Percentiles rank a stretch among this genome's conserved stretches.
These are phyloP conservation scores for Siniperca obscura DNA, from an alignment of 2,797 vertebrate genomes.

Conservation along the genomic window DNA sequence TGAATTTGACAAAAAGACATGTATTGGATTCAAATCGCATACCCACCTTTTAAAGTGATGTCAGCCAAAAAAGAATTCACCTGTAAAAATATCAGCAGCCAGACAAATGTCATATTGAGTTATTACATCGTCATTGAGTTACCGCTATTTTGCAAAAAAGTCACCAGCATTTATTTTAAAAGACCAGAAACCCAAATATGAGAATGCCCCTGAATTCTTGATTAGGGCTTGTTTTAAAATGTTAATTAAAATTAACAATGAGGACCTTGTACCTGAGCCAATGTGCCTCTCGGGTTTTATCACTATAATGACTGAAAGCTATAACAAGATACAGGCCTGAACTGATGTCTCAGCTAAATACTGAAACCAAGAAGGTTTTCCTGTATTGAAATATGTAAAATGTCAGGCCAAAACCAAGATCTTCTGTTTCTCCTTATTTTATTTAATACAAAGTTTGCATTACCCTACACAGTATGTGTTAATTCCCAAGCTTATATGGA, in stretches of 20 bases:
- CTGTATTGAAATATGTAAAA: constrained; percentile 18
- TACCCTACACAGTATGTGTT: constrained; percentile 11
- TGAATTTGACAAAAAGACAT: no score
- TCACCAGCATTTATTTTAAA: constrained; percentile 26
- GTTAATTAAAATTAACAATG: constrained; percentile 22
- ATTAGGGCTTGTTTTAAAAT: constrained; percentile 41
- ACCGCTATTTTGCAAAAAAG: constrained; percentile 13
- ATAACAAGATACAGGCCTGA: constrained; percentile 30
- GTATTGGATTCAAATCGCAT: no score
- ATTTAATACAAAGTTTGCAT: constrained; percentile 19
- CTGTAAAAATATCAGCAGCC: constrained; percentile 13
- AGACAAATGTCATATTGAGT: constrained; percentile 8
- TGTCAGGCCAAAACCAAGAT: not conserved
- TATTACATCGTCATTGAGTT: constrained; percentile 6
- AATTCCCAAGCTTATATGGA: constrained; percentile 11
- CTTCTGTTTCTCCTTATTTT: constrained; percentile 15
- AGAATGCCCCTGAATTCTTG: not conserved
- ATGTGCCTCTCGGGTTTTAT: constrained; percentile 29
- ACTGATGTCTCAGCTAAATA: constrained; percentile 18
- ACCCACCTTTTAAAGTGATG: not conserved
- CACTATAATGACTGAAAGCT: constrained; percentile 29
- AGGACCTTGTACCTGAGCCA: constrained; percentile 37
- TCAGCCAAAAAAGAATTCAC: constrained; percentile 14
- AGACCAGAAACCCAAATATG: constrained; percentile 11
- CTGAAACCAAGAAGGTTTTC: constrained; percentile 21